Evolutionary conservation across 23 tunicate genomes (phyloP), one percentile per base, ranked within the genome.

Genomic region (Styela clava): DNA sequence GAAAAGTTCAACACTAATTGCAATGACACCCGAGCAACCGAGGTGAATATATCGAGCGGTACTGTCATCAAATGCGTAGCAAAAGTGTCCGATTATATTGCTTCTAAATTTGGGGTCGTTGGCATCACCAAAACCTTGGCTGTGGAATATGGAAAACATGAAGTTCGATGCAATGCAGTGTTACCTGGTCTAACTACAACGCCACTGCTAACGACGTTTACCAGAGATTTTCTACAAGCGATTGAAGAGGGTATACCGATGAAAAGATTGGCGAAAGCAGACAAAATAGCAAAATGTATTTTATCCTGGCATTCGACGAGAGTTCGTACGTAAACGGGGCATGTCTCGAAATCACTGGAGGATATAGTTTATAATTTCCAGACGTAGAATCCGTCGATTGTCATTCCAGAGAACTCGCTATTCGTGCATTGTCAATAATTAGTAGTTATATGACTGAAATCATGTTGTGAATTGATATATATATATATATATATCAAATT

Each of bases 31-130:
- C 73, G 73, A 18, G 77, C 20, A 5, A 34, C 12, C 35, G 20
- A 86, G 27, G 65, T 86, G 16, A 86, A 86, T 35, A 83, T 86
- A 3, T 83, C 95, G 35, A 89, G 94, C 67, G 79, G 84, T 33
- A 73, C 78, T 3, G 94, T 84, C 33, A 78, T 84, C 24, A 68
- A 24, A 12, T 29, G 73, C 24, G 24, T 68, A 12, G 16, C n/a
- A 24, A 12, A 16, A 12, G 27, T 24, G 16, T 12, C 35, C 31
- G 83, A 86, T 35, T 91, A 91, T 79, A 87, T 88, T 24, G 97
- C 97, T 33, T 82, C 91, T 16, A 91, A 91, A 83, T 87, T 87
- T 2, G 91, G 91, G 28, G 91, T 91, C 34, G 79, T 86, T 21
- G 88, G 85, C 1, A 82, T 91, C 68, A 86, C 97, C n/a, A 86